Conservation (phyloP, 64 coral and sea anemone genomes). For the Montipora capricornis region DNA sequence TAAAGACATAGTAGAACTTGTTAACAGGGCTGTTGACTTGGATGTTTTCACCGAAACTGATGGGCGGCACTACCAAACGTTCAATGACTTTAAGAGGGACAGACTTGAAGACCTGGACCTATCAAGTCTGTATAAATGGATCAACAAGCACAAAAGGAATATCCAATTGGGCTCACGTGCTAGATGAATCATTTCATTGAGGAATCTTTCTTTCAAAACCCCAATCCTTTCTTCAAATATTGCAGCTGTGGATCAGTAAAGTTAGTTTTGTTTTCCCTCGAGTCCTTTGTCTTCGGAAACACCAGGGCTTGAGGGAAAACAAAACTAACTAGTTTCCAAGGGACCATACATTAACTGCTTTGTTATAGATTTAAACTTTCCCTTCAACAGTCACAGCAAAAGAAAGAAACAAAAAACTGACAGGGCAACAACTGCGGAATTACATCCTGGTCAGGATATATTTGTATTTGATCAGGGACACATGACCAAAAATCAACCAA, state of each 20-base stretch:
- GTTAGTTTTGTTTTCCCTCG: too few relatives aligned
- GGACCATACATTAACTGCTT: too few relatives aligned
- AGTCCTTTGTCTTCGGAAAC: too few relatives aligned
- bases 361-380: too few relatives aligned
- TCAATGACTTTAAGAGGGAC: constrained; percentile 52
- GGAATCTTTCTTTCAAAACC: constrained; percentile 16
- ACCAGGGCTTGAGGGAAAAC: not conserved
- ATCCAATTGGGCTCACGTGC: constrained; percentile 13
- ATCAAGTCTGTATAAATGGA: constrained; percentile 30
- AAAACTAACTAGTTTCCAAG: too few relatives aligned
- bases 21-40: constrained; percentile 39
- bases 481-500: too few relatives aligned
- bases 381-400: too few relatives aligned
- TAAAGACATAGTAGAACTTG: constrained; percentile 40
- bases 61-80: constrained; percentile 10
- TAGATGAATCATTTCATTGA: constrained; percentile 49
- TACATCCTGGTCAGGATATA: too few relatives aligned
- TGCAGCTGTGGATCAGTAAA: constrained; percentile 15
- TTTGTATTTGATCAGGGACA: too few relatives aligned
- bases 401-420: too few relatives aligned
- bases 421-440: too few relatives aligned
- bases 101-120: constrained; percentile 39
- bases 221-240: constrained; percentile 1
- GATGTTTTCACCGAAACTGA: constrained; percentile 37
- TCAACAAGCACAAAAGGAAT: constrained; percentile 24